Evolutionary conservation across 2,888 invertebrate genomes (phyloP).

Genomic region (Erebia epiphron): DNA sequence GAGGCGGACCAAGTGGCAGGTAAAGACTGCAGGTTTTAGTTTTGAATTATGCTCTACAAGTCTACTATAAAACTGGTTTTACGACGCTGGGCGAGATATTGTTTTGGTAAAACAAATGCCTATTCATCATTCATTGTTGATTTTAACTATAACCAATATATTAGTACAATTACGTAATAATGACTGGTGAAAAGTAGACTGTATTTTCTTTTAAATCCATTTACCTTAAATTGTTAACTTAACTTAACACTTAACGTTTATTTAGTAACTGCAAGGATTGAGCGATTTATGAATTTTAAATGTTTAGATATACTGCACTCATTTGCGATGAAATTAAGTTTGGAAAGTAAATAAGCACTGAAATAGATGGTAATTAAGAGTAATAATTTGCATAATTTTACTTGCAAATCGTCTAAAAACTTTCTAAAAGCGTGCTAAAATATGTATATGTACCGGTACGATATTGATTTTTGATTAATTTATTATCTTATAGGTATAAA

Average conservation of each 20-base stretch:
- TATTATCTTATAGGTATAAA: background rate
- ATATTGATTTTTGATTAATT: background rate
- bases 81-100: background rate
- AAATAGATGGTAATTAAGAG: background rate
- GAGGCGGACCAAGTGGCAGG: background rate
- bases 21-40: background rate
- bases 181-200: too few species aligned
- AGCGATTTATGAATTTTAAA: background rate
- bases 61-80: conserved; percentile 6
- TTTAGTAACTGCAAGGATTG: too few species aligned
- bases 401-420: conserved; percentile 6
- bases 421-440: background rate
- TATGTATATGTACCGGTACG: background rate
- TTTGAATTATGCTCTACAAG: conserved; percentile 11
- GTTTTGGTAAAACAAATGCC: too few species aligned
- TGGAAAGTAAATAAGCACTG: too few species aligned
- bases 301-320: too few species aligned
- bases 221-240: too few species aligned
- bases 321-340: background rate
- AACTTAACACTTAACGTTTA: too few species aligned
- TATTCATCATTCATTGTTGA: too few species aligned
- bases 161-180: too few species aligned
- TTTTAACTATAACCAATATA: too few species aligned
- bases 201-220: too few species aligned
- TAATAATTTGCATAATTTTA: conserved; percentile 16